Conservation (phyloP, 2,888 invertebrate species). For the Dasypolia templi region DNA sequence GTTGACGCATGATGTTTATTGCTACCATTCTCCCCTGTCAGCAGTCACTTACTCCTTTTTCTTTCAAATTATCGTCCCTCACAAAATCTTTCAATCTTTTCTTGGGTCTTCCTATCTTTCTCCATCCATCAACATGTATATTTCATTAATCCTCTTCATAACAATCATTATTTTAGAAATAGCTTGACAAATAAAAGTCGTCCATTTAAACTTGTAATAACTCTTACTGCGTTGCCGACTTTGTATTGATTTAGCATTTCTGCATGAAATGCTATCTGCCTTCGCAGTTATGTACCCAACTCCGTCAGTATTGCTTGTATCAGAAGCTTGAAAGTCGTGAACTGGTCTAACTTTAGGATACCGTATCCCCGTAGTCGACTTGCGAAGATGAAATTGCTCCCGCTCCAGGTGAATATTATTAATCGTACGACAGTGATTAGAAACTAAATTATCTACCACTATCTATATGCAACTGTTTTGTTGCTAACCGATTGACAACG, state of each 20-base stretch:
- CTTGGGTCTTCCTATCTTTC: neutral
- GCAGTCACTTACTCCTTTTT: neutral
- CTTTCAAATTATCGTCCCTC: neutral
- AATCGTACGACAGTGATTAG: neutral
- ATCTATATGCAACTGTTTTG: neutral
- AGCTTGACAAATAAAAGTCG: neutral
- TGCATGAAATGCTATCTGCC: conserved; percentile 1
- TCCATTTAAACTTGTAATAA: conserved; percentile 3
- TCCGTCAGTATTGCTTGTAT: conserved; percentile 12
- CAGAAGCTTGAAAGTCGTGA: neutral
- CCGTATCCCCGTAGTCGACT: conserved; percentile 1
- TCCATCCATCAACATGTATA: neutral
- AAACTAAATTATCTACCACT: neutral
- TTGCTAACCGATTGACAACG: neutral
- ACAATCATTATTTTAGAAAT: neutral
- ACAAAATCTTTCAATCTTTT: neutral
- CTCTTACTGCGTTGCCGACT: neutral
- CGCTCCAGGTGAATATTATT: conserved; percentile 23
- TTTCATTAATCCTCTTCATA: neutral
- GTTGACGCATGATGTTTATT: neutral
- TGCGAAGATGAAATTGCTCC: conserved; percentile 21
- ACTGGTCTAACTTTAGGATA: conserved; percentile 33
- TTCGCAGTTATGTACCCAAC: conserved; percentile 5
- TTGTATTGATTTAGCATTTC: conserved; percentile 13
- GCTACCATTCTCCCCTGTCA: neutral